Evolutionary conservation across 2,797 vertebrate genomes (phyloP), one percentile per base, ranked within the genome.

Genomic region (Sebastes steindachneri): DNA sequence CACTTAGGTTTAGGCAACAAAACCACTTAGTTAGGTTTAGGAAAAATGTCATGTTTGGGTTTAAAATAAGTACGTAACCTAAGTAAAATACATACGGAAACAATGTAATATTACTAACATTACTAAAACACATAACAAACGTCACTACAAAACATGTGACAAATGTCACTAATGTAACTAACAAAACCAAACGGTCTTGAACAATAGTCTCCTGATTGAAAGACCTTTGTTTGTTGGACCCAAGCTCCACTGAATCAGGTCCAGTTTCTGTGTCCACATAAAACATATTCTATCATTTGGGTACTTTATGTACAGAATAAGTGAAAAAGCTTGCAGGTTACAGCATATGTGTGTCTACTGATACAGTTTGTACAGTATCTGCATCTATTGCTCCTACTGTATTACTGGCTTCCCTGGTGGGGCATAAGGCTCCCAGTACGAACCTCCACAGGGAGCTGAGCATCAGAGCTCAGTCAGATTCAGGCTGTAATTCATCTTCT

Each of bases 401-500:
- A 64, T 80, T 55, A 72, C 23, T 75, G 26, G 12, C 63, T 21
- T 79, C 82, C 72, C 82, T 67, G 53, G 55, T 75, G 67, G 57
- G 45, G 37, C 51, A 59, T 80, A 75, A 68, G 25, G n/a, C 51
- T 73, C 17, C 15, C 12, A 28, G 54, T 37, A 8, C 66, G 41
- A 25, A 15, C 80, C 60, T 77, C 59, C 33, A 37, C 12, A 4
- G 69, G 58, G 79, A 59, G 64, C 55, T 53, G 41, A 78, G 67
- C 60, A 68, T 73, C 60, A 62, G 73, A 35, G 35, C 65, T 68
- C 69, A 15, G 51, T 84, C 79, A 79, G 71, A 89, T 83, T 80
- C 69, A 64, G 63, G 57, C 85, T 84, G 78, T 86, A 89, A 91
- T 78, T 92, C 78, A 82, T 91, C 84, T 84, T 88, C 60, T 62